Evolutionary conservation across 2,888 invertebrate species (phyloP).

Genomic region (Malacosoma neustria): DNA sequence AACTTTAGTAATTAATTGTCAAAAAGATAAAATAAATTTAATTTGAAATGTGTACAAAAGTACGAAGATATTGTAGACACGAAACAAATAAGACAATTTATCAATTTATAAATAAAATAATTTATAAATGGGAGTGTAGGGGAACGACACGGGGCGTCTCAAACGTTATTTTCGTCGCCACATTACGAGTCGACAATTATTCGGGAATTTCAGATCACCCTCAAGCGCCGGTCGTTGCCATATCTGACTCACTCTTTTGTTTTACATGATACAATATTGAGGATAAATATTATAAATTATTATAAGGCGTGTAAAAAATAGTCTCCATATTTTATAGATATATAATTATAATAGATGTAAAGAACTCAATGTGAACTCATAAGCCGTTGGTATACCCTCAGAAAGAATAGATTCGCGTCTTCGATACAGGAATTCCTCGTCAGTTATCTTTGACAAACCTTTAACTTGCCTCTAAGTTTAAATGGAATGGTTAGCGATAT

Average conservation of each 20-base stretch:
- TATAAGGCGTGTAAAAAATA: too few species aligned
- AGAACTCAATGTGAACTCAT: too few species aligned
- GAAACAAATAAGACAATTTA: conserved; percentile 55
- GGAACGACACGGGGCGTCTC: conserved; percentile 49
- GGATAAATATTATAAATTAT: conserved; percentile 14
- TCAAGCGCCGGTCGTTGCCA: conserved; percentile 59
- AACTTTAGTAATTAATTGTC: background rate
- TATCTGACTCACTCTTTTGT: conserved; percentile 67
- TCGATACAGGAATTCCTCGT: too few species aligned
- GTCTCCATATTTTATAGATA: too few species aligned
- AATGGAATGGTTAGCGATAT: too few species aligned
- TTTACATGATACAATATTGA: conserved; percentile 24
- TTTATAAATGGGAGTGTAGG: conserved; percentile 50
- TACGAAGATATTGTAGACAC: conserved; percentile 15
- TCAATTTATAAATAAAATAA: conserved; percentile 69
- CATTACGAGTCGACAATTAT: conserved; percentile 68
- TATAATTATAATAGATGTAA: too few species aligned
- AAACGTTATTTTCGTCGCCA: conserved; percentile 63
- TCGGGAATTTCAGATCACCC: conserved; percentile 72
- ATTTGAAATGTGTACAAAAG: background rate
- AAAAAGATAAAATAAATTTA: background rate
- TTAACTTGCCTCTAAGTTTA: too few species aligned
- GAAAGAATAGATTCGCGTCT: too few species aligned
- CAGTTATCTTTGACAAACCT: too few species aligned
- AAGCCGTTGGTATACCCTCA: too few species aligned